Percentiles rank a stretch among this genome's conserved stretches.
These are phyloP conservation scores for Pteruthius melanotis DNA, from an alignment of 2,113 vertebrate genomes.

Conservation along the genomic window DNA sequence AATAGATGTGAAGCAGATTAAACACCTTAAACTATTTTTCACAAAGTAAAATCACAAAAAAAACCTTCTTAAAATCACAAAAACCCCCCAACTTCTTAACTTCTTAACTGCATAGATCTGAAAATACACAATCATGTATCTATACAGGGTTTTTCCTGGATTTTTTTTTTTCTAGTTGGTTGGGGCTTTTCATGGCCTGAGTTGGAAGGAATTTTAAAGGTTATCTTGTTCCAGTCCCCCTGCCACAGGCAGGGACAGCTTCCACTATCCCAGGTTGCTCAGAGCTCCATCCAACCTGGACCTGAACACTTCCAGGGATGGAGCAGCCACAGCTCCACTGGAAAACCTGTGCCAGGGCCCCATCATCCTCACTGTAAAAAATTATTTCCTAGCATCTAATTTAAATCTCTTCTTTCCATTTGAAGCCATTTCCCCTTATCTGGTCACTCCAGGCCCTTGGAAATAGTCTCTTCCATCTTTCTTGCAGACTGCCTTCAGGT, in stretches of 20 bases:
- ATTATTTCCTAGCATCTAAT: not conserved
- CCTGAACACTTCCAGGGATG: not conserved
- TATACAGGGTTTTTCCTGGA: not conserved
- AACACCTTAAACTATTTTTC: not conserved
- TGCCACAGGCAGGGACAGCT: fast-evolving
- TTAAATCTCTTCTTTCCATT: not conserved
- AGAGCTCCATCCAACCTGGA: not conserved
- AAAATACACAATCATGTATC: not conserved
- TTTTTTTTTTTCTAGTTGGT: not conserved
- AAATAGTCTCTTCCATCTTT: not conserved
- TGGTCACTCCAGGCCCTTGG: not conserved
- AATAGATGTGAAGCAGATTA: not conserved
- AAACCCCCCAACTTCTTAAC: too few relatives aligned
- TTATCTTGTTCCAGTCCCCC: not conserved
- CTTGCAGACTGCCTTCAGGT: not conserved
- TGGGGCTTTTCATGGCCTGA: not conserved
- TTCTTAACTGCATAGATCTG: not conserved
- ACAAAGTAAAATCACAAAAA: not conserved
- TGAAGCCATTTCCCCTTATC: not conserved
- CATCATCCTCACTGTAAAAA: not conserved
- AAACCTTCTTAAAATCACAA: not conserved
- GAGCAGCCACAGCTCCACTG: not conserved
- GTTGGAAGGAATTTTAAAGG: not conserved
- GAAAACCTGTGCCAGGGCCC: fast-evolving
- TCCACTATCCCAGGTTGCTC: not conserved